phyloP scores from a whole-genome alignment of 2,888 invertebrate genomes.

The Cantharis rufa region DNA sequence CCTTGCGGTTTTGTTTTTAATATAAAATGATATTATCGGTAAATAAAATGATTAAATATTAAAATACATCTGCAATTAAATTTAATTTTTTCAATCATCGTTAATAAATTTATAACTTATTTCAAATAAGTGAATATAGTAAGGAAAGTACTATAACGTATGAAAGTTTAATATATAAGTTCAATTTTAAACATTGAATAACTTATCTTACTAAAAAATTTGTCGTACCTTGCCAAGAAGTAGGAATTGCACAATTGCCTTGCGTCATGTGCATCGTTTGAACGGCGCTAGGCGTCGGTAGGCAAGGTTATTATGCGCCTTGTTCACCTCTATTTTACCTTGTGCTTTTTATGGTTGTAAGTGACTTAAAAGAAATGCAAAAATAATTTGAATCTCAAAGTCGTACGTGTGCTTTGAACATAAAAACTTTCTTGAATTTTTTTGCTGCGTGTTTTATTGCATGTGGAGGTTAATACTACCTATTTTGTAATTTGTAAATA shows the following conservation, averaged over 20 bases:
- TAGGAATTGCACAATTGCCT: constrained; percentile 17
- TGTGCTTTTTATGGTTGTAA: constrained; percentile 23
- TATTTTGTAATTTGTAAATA: constrained; percentile 21
- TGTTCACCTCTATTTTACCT: constrained; percentile 21
- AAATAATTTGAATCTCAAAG: constrained; percentile 31
- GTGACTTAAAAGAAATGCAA: constrained; percentile 26
- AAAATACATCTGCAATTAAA: neutral
- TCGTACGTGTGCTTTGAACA: constrained; percentile 25
- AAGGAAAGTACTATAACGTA: neutral
- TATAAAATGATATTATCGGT: no score
- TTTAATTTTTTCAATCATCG: neutral
- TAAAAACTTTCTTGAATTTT: constrained; percentile 20
- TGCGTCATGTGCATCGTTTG: constrained; percentile 11
- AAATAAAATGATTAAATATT: no score
- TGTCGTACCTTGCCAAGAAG: constrained; percentile 4
- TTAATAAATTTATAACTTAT: no score
- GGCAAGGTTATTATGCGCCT: constrained; percentile 26
- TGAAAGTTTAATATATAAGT: neutral
- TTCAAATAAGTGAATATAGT: neutral
- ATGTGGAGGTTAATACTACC: neutral
- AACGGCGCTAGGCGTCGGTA: constrained; percentile 15
- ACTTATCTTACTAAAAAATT: constrained; percentile 5
- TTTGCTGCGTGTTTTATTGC: constrained; percentile 10
- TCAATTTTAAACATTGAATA: constrained; percentile 1
- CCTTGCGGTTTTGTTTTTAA: no score